Evolutionary conservation across 2,797 vertebrate species (phyloP), one percentile per base, ranked within the genome.

Genomic region (Pelobates cultripes): DNA sequence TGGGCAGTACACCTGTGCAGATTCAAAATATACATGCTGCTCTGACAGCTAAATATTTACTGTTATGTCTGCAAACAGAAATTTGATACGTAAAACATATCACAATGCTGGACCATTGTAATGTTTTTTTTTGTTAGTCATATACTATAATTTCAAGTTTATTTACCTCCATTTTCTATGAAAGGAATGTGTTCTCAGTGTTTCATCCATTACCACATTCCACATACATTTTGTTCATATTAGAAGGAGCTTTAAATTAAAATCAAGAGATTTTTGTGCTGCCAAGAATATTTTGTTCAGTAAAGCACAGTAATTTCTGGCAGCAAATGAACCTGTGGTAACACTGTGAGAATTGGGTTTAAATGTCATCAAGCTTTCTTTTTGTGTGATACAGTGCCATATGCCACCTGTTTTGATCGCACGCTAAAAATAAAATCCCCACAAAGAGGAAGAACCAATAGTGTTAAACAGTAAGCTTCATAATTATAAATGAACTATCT

Each of bases 391-490:
- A 57, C 72, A 71, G 67, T 72, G 73, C 77, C 77, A 84, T 84
- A 79, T 84, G 82, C 77, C 77, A 84, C 82, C 82, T 84, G 82
- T 79, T 84, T 80, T 84, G 73, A 79, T 79, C 77, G 71, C 60
- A 66, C 69, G 75, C 82, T 55, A 80, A 84, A 84, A 84, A 83
- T 75, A 79, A 70, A 79, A 79, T 75, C 68, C 72, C 73, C 43
- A 72, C 82, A 77, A 67, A 77, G 66, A 83, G 67, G 70, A 80
- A 71, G 73, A 83, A 80, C 53, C 70, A 57, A 55, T 60, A 80
- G 81, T 77, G 70, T 85, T 85, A 83, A 83, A 78, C 67, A 84
- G 75, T 80, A 82, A 78, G 81, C 78, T 75, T 66, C 81, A 75
- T 80, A 81, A 81, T 83, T 81, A 81, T 83, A 81, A 84, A 79